Evolutionary conservation across 2,797 vertebrate species (phyloP).

Genomic region (Ceryle rudis): DNA sequence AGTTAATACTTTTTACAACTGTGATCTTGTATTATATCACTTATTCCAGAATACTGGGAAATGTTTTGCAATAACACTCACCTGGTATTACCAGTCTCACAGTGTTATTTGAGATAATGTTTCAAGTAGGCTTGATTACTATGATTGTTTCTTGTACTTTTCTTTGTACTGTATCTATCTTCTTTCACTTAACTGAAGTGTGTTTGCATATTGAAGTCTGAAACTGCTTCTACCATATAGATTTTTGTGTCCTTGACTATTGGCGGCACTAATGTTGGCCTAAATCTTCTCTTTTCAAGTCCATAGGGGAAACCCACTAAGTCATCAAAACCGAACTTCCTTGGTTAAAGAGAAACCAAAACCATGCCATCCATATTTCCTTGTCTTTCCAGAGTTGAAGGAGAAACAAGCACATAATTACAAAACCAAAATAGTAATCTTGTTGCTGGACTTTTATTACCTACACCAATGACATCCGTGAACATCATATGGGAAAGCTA

Average conservation of each 20-base stretch:
- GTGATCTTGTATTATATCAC: neutral
- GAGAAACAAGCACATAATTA: neutral
- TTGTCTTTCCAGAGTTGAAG: neutral
- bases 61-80: neutral
- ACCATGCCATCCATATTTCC: neutral
- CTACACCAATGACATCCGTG: neutral
- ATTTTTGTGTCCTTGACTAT: neutral
- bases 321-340: neutral
- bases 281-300: neutral
- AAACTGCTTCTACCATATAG: neutral
- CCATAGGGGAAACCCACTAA: neutral
- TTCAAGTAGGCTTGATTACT: neutral
- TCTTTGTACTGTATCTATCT: neutral
- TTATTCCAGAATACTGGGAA: neutral
- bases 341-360: neutral
- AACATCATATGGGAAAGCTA: neutral
- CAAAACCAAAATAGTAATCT: neutral
- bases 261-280: neutral
- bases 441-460: neutral
- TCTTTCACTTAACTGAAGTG: neutral
- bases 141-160: neutral
- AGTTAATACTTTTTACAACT: neutral
- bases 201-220: neutral
- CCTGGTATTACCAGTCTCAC: neutral
- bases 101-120: neutral